Conservation (phyloP, 2,113 vertebrate species). For the Dicaeum eximium region DNA sequence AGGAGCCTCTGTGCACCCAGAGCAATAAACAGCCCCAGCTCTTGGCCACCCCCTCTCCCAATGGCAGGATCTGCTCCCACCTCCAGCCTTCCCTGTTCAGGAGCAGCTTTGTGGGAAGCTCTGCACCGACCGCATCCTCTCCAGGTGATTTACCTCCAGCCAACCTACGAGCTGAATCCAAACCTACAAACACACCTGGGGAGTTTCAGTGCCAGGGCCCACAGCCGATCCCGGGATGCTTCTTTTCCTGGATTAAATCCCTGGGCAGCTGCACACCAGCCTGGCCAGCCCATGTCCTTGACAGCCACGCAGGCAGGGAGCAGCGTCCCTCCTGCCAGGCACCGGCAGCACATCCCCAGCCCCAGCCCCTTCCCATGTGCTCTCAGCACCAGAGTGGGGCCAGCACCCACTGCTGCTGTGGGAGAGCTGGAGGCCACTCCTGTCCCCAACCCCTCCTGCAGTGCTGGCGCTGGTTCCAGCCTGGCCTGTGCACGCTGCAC, state of each 20-base stretch:
- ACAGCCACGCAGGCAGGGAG: background rate
- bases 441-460: background rate
- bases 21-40: background rate
- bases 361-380: background rate
- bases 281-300: fast-evolving
- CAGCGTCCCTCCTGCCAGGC: background rate
- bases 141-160: background rate
- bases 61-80: background rate
- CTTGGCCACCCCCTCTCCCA: fast-evolving
- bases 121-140: fast-evolving
- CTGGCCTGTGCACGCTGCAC: fast-evolving
- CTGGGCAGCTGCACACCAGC: background rate
- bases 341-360: background rate
- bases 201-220: background rate
- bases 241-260: background rate
- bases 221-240: fast-evolving
- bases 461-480: background rate
- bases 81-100: background rate
- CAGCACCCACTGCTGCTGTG: fast-evolving
- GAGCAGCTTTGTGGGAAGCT: background rate
- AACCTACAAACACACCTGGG: background rate
- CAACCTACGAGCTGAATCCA: fast-evolving
- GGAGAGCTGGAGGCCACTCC: background rate
- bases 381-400: fast-evolving
- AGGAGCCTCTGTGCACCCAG: background rate